Evolutionary conservation across 2,888 invertebrate genomes (phyloP).

Genomic region (Anthrax anthrax): DNA sequence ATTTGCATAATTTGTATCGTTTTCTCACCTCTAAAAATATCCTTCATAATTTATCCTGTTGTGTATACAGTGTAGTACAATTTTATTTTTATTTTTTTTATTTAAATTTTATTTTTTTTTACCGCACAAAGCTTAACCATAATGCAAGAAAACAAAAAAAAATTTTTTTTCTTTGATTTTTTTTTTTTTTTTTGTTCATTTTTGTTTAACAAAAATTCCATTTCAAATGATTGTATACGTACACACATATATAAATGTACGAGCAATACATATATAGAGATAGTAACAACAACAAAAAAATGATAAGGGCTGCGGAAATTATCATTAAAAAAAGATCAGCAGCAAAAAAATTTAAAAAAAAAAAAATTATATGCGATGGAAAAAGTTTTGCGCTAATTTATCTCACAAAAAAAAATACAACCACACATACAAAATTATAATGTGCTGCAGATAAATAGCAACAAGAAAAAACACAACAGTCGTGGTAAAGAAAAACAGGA

Average conservation of each 20-base stretch:
- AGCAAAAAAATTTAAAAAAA: background rate
- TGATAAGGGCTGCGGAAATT: conserved; percentile 11
- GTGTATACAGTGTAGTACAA: too few relatives aligned
- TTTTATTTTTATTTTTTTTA: conserved; percentile 1
- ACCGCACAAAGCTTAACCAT: too few relatives aligned
- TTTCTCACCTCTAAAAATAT: conserved; percentile 9
- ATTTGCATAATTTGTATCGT: conserved; percentile 13
- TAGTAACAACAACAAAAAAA: too few relatives aligned
- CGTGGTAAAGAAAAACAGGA: too few relatives aligned
- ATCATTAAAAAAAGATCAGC: conserved; percentile 10
- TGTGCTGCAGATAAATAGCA: conserved; percentile 11
- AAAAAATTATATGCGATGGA: conserved; percentile 8
- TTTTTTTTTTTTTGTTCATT: background rate
- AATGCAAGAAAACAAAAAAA: too few relatives aligned
- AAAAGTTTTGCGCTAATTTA: conserved; percentile 12
- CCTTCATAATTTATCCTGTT: too few relatives aligned
- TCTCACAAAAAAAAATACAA: too few relatives aligned
- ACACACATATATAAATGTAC: background rate
- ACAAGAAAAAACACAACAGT: conserved; percentile 2
- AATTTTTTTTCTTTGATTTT: conserved; percentile 2
- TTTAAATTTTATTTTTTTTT: background rate
- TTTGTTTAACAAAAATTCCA: conserved; percentile 4
- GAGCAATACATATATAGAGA: too few relatives aligned
- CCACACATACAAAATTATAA: too few relatives aligned
- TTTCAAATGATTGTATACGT: conserved; percentile 6